phyloP scores from a whole-genome alignment of 2,113 vertebrate species.

The Alosa alosa region DNA sequence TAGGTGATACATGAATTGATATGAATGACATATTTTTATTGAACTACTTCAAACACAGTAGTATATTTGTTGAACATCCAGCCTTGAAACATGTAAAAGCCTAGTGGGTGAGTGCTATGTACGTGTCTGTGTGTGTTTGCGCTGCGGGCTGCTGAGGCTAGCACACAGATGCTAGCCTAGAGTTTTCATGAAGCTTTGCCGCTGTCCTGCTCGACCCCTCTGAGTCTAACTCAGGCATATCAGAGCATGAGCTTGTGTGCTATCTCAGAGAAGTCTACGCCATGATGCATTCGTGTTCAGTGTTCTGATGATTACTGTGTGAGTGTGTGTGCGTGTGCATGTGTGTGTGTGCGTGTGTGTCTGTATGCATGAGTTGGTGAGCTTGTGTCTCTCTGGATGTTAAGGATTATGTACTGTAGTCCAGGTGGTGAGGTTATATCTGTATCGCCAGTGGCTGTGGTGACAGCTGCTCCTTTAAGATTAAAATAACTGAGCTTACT shows the following conservation, averaged over 20 bases:
- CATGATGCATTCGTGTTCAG: background rate
- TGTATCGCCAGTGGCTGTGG: background rate
- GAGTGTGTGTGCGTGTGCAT: background rate
- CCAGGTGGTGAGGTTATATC: constrained; percentile 15
- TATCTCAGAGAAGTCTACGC: background rate
- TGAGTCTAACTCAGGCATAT: background rate
- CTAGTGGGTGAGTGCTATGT: too few species aligned
- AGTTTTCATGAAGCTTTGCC: background rate
- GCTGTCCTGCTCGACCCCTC: background rate
- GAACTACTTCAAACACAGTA: too few species aligned
- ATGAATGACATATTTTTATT: too few species aligned
- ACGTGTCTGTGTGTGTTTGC: too few species aligned
- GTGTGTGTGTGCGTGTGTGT: background rate
- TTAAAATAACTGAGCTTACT: background rate
- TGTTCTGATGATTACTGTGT: constrained; percentile 11
- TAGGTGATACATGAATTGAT: too few species aligned
- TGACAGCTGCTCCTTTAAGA: background rate
- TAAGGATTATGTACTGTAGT: constrained; percentile 14
- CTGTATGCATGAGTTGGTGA: background rate
- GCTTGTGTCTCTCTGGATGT: background rate
- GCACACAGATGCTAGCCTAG: background rate
- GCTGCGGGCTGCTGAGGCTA: too few species aligned
- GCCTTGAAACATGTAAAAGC: too few species aligned
- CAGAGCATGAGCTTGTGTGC: constrained; percentile 12
- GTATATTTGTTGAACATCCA: too few species aligned